Evolutionary conservation across 2,888 invertebrate genomes (phyloP).

Genomic region (Brachylomia viminalis): DNA sequence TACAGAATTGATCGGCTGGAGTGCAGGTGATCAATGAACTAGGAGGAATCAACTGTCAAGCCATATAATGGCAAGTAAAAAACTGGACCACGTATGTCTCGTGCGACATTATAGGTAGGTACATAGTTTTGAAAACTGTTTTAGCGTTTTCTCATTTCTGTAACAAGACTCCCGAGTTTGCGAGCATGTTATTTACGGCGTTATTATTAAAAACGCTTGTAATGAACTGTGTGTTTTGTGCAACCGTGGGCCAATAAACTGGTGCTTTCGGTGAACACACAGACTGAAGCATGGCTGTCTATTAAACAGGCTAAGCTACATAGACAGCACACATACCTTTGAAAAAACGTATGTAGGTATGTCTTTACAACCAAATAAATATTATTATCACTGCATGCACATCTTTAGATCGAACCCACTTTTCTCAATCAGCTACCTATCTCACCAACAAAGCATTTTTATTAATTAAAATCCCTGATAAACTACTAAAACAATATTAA

Average conservation of each 20-base stretch:
- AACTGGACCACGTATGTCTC: neutral
- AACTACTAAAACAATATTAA: conserved; percentile 26
- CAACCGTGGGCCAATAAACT: neutral
- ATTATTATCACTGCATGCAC: neutral
- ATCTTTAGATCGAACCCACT: neutral
- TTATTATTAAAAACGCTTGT: neutral
- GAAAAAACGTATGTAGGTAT: neutral
- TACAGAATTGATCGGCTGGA: neutral
- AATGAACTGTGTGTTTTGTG: neutral
- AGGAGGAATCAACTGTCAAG: neutral
- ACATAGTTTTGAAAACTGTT: neutral
- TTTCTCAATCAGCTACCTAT: neutral
- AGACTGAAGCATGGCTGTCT: neutral
- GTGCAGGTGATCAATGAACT: neutral
- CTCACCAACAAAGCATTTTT: neutral
- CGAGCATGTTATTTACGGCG: neutral
- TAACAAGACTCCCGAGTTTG: neutral
- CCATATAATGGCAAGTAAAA: neutral
- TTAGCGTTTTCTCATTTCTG: neutral
- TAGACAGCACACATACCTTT: neutral
- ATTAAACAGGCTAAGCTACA: neutral
- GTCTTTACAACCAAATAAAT: neutral
- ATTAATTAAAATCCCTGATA: conserved; percentile 19
- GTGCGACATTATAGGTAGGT: no score
- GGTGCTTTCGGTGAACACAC: neutral